These are phyloP conservation scores for human (Homo sapiens) DNA, from an alignment of 2,113 vertebrate genomes.

Conservation along the genomic window GRCh38 chr5:128255501-128256000, in stretches of 20 bases:
- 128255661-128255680: not conserved
- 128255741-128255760: not conserved
- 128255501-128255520: not conserved
- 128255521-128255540: not conserved
- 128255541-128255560: not conserved
- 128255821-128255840: not conserved
- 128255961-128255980: not conserved
- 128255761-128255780: not conserved
- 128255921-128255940: not conserved
- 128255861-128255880: not conserved
- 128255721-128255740: not conserved
- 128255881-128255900: not conserved
- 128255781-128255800: not conserved
- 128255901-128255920: not conserved
- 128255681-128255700: not conserved
- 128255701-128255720: conserved; percentile 4
- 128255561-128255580: not conserved
- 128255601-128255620: not conserved
- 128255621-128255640: not conserved
- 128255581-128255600: not conserved
- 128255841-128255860: not conserved
- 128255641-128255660: not conserved
- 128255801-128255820: not conserved
- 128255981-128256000: conserved; percentile 4
- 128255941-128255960: conserved; percentile 36